Evolutionary conservation across 2,888 invertebrate genomes (phyloP), one percentile per base, ranked within the genome.

Genomic region (Drosophila melanocephala): DNA sequence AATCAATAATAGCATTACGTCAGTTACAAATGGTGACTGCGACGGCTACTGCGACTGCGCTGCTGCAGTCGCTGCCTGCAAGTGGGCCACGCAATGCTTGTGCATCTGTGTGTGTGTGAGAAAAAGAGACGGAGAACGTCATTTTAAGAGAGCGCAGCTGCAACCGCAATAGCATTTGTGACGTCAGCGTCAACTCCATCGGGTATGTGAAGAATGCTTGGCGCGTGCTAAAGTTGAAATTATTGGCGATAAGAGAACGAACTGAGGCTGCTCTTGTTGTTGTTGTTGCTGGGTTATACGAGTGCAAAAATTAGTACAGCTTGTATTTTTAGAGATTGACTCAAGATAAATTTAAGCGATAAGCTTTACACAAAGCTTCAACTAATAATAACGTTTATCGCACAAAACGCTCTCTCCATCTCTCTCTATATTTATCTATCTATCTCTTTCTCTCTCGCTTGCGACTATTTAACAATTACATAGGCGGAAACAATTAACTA

Each of bases 401-500:
- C 44, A 66, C 44, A 63, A 59, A 56, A 10, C 55, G 66, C 47
- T 10, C 6, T 50, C 28, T 60, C 42, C 39, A 22, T 42, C 39
- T 6, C 22, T n/a, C 28, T 19, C 19, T 52, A 1, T 5, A 32
- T 52, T 9, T 42, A 32, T 4, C 0, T 47, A n/a, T 56, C 60
- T 56, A 16, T 58, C 28, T 19, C n/a, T 28, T 19, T 19, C n/a
- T 22, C 30, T n/a, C 30, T 16, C 9, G 10, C 35, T 26, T 9
- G 10, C 19, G 44, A 28, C 50, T 58, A 65, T 72, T 68, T 47
- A 69, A 62, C 62, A 86, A 89, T 90, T 90, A 78, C 65, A 75
- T 59, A 74, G 72, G 63, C 90, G 87, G 88, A 89, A 89, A 84
- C 84, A 87, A 87, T 85, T 76, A 66, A 32, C 44, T 26, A 6